Evolutionary conservation across 2,113 vertebrate species (phyloP), one percentile per base, ranked within the genome.

Genomic region (Vulpes lagopus): DNA sequence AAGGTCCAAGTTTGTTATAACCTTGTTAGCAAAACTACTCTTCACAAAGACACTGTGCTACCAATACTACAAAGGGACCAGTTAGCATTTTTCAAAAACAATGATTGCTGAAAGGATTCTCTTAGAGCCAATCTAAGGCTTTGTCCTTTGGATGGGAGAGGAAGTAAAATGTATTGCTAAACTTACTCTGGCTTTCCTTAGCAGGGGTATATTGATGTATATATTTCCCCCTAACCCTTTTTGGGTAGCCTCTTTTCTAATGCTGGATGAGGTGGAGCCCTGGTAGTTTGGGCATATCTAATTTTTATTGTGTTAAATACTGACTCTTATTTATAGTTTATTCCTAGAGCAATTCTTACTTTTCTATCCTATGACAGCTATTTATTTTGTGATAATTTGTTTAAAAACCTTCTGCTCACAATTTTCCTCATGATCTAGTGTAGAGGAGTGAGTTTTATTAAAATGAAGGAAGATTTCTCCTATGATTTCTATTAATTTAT

Each of bases 21-120:
- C 19, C 86, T 89, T 16, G 20, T 91, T 62, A 95, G 57, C 82
- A 82, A 81, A 96, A 65, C 35, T 91, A 64, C 25, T 69, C 84
- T 98, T 98, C 67, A 88, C 84, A 74, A 94, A 96, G 30, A 11
- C 49, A 95, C 43, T 96, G 53, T 65, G 20, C 49, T 97, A 73
- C 71, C 62, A 51, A 81, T 43, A n/a, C 43, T 82, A 22, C 16
- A 93, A 92, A 91, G 14, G 23, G 67, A 76, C 22, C 20, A 60
- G 15, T 64, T 25, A 88, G 64, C 17, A 12, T 16, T 91, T 94
- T 95, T 82, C 15, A 67, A 49, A 9, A 67, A 35, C 25, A 88
- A 65, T 60, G 25, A 73, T 38, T 73, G 38, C 65, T 64, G 87
- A 80, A 62, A 55, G 0, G 10, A 74, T 67, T 80, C 20, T 91